phyloP scores from a whole-genome alignment of 2,113 vertebrate species.

The Sorex fumeus region DNA sequence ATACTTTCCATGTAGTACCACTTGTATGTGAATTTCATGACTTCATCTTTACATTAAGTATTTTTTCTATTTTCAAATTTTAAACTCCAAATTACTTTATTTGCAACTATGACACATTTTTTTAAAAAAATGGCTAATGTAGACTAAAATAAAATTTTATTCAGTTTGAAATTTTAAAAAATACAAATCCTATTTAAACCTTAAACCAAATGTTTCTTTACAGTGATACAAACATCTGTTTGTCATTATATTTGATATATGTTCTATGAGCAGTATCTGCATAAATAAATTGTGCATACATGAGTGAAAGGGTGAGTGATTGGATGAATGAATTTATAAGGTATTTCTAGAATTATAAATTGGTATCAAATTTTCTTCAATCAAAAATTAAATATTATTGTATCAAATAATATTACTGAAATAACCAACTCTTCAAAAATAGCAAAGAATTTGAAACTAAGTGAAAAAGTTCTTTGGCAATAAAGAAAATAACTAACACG shows the following conservation, averaged over 20 bases:
- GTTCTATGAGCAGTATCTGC: neutral
- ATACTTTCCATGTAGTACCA: too few species aligned
- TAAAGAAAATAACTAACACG: conserved; percentile 17
- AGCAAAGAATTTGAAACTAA: conserved; percentile 51
- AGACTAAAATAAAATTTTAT: neutral
- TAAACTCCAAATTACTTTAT: conserved; percentile 37
- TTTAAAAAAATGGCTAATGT: conserved; percentile 19
- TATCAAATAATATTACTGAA: neutral
- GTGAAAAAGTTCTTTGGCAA: neutral
- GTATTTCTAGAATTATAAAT: neutral
- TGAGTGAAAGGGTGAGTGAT: neutral
- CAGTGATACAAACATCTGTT: neutral
- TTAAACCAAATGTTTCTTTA: conserved; percentile 7
- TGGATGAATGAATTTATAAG: neutral
- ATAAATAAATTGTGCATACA: neutral
- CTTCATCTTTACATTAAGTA: neutral
- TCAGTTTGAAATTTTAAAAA: neutral
- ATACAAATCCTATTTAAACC: neutral
- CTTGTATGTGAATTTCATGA: too few species aligned
- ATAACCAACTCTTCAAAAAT: conserved; percentile 7
- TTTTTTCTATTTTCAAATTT: conserved; percentile 2
- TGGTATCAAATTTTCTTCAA: neutral
- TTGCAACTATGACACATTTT: neutral
- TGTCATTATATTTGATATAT: neutral
- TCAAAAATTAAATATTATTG: neutral